Evolutionary conservation across 2,113 vertebrate species (phyloP).

Genomic region (Caranx melampygus): DNA sequence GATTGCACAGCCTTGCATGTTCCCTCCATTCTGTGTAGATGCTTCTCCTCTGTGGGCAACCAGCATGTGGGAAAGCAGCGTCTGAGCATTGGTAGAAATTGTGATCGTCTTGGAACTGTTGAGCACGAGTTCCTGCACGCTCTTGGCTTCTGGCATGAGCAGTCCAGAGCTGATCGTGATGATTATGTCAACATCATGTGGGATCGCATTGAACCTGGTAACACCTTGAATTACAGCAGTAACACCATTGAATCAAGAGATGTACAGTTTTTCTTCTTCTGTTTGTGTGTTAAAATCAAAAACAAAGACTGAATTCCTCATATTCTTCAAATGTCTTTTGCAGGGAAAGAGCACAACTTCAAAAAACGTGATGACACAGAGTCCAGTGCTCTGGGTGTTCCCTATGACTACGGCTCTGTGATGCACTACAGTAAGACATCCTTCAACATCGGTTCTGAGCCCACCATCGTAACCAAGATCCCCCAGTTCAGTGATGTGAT

Average conservation of each 20-base stretch:
- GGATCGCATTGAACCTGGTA: conserved; percentile 88
- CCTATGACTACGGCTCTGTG: conserved; percentile 92
- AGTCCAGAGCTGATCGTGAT: conserved; percentile 89
- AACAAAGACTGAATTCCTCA: background rate
- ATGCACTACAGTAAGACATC: conserved; percentile 93
- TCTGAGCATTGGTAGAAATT: conserved; percentile 87
- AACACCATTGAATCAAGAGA: background rate
- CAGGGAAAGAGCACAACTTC: conserved; percentile 90
- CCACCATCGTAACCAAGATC: conserved; percentile 91
- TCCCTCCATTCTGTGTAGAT: conserved; percentile 77
- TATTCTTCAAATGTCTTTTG: background rate
- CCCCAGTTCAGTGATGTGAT: conserved; percentile 88
- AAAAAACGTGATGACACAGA: conserved; percentile 79
- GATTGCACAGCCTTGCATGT: background rate
- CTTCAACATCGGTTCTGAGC: conserved; percentile 83
- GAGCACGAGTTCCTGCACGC: conserved; percentile 92
- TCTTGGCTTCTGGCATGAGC: conserved; percentile 94
- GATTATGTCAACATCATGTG: conserved; percentile 89
- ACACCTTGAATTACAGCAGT: background rate
- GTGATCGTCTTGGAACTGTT: conserved; percentile 87
- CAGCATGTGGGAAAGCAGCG: conserved; percentile 78
- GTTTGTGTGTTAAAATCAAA: background rate
- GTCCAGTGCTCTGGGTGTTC: conserved; percentile 86
- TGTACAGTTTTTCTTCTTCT: background rate
- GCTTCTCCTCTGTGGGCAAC: conserved; percentile 90